phyloP scores from a whole-genome alignment of 2,113 vertebrate genomes.

The Orientallactaga bullata region DNA sequence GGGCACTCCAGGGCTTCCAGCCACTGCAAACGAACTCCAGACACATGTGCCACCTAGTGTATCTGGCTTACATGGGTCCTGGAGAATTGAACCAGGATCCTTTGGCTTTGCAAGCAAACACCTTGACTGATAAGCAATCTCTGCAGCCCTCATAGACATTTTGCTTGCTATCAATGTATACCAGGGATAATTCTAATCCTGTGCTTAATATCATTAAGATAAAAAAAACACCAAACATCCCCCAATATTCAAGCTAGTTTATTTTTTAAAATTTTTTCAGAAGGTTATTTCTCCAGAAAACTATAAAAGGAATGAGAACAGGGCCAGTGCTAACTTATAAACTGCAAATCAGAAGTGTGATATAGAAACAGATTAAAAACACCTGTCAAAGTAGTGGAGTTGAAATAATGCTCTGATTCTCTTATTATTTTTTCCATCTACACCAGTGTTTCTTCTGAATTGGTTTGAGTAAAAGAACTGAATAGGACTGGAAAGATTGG shows the following conservation, averaged over 20 bases:
- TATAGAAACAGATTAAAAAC: neutral
- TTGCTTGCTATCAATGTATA: neutral
- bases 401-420: neutral
- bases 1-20: no score
- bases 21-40: no score
- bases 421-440: neutral
- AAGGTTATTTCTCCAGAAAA: neutral
- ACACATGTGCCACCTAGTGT: no score
- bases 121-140: no score
- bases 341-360: neutral
- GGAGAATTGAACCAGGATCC: no score
- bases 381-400: neutral
- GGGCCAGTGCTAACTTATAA: neutral
- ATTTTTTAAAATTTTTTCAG: neutral
- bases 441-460: neutral
- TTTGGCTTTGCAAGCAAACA: no score
- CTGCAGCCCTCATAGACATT: no score
- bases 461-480: neutral
- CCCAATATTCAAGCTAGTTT: neutral
- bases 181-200: neutral
- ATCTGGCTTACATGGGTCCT: no score
- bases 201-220: neutral
- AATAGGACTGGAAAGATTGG: no score
- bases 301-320: neutral
- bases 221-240: neutral